Percentiles rank a stretch among this genome's conserved stretches.
Conservation (phyloP, 2,113 vertebrate genomes). For the Nannospalax galili region DNA sequence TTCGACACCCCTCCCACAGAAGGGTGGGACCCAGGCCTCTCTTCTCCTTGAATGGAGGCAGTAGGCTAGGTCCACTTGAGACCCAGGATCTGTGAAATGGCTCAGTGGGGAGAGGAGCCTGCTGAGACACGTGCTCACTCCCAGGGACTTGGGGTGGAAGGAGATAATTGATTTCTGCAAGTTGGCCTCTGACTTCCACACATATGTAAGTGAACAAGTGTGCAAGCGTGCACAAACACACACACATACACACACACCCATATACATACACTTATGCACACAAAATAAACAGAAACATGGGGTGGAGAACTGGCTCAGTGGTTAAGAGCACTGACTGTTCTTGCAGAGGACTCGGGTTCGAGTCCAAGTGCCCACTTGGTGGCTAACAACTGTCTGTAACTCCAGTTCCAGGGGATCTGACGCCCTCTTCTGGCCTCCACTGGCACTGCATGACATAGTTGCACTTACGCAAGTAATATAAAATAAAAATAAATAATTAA, state of each 20-base stretch:
- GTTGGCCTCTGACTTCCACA: neutral
- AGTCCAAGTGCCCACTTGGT: too few species aligned
- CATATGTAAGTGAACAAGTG: neutral
- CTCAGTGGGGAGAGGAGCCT: neutral
- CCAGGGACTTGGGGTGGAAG: neutral
- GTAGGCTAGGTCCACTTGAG: neutral
- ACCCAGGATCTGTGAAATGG: neutral
- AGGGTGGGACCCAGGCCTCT: neutral
- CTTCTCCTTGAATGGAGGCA: neutral
- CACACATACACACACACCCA: neutral
- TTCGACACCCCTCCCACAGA: neutral
- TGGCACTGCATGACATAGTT: too few species aligned
- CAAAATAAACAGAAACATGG: too few species aligned
- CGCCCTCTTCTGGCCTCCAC: too few species aligned
- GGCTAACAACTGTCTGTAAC: too few species aligned
- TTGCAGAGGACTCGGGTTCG: too few species aligned
- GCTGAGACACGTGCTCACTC: neutral
- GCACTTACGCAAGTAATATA: too few species aligned
- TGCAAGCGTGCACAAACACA: neutral
- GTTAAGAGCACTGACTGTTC: too few species aligned
- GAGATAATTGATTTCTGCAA: neutral
- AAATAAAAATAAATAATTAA: too few species aligned
- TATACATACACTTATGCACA: neutral
- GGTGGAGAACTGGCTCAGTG: too few species aligned
- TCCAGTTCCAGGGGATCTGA: too few species aligned